Conservation (phyloP, 1,140 invertebrate genomes). For the Pseudomyrmex gracilis region DNA sequence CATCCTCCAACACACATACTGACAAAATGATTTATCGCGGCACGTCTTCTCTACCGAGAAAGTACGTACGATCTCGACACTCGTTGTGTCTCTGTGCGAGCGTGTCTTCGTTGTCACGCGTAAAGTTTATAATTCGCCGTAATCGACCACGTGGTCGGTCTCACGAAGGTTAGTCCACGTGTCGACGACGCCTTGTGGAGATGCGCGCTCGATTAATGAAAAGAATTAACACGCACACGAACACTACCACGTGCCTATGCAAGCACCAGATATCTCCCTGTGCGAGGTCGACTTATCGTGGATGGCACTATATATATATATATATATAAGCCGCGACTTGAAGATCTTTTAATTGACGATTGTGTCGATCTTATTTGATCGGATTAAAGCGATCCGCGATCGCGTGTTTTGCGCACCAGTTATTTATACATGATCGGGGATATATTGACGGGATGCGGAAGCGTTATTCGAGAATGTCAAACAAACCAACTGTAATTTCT, state of each 20-base stretch:
- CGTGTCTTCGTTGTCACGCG: conserved; percentile 8
- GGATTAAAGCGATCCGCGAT: conserved; percentile 39
- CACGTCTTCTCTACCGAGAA: conserved; percentile 38
- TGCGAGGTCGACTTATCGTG: conserved; percentile 65
- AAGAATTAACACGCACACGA: conserved; percentile 47
- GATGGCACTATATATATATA: too few species aligned
- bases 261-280: conserved; percentile 57
- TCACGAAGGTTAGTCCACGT: conserved; percentile 66
- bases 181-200: conserved; percentile 36
- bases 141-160: conserved; percentile 45
- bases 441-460: neutral
- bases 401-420: too few species aligned
- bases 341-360: conserved; percentile 70
- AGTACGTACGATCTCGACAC: conserved; percentile 13
- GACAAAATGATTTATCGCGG: conserved; percentile 37
- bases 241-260: conserved; percentile 59
- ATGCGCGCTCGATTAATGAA: conserved; percentile 51
- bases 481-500: conserved; percentile 7
- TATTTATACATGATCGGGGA: neutral
- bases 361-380: conserved; percentile 24
- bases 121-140: conserved; percentile 30
- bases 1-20: too few species aligned
- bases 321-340: conserved; percentile 56
- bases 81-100: conserved; percentile 17
- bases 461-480: neutral